phyloP scores from a whole-genome alignment of 1,140 invertebrate species.

The Himalopsyche phryganea region DNA sequence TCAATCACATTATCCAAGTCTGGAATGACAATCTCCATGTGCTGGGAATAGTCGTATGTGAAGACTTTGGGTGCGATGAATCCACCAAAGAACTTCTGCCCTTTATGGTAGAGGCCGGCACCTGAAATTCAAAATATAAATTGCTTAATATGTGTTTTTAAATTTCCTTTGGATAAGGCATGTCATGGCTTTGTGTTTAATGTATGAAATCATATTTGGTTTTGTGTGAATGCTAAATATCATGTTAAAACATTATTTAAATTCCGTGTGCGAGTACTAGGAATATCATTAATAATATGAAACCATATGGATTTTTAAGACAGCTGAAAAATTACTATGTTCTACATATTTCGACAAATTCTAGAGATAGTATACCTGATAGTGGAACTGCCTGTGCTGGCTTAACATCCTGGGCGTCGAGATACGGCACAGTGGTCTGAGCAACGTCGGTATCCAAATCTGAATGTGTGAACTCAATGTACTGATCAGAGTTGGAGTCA shows the following conservation, averaged over 20 bases:
- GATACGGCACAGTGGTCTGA: constrained; percentile 81
- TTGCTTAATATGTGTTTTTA: too few species aligned
- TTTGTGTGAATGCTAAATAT: too few species aligned
- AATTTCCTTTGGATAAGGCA: too few species aligned
- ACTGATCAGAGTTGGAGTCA: constrained; percentile 70
- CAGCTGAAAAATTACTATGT: too few species aligned
- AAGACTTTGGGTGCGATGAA: constrained; percentile 73
- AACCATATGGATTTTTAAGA: too few species aligned
- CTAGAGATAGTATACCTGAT: constrained; percentile 43
- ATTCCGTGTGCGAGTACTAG: too few species aligned
- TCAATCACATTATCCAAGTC: background rate
- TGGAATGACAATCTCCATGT: constrained; percentile 51
- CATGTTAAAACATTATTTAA: too few species aligned
- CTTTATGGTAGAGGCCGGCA: constrained; percentile 77
- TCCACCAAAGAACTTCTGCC: constrained; percentile 66
- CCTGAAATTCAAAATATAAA: constrained; percentile 45
- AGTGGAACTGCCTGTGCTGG: constrained; percentile 57
- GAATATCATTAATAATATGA: too few species aligned
- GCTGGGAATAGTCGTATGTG: constrained; percentile 67
- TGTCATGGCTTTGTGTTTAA: too few species aligned
- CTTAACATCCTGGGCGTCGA: constrained; percentile 72
- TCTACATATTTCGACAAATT: too few species aligned
- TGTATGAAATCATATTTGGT: too few species aligned
- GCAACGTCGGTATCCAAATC: constrained; percentile 77
- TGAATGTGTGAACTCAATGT: constrained; percentile 70